Conservation (phyloP, 2,888 invertebrate species). For the Strigamia crassipes region DNA sequence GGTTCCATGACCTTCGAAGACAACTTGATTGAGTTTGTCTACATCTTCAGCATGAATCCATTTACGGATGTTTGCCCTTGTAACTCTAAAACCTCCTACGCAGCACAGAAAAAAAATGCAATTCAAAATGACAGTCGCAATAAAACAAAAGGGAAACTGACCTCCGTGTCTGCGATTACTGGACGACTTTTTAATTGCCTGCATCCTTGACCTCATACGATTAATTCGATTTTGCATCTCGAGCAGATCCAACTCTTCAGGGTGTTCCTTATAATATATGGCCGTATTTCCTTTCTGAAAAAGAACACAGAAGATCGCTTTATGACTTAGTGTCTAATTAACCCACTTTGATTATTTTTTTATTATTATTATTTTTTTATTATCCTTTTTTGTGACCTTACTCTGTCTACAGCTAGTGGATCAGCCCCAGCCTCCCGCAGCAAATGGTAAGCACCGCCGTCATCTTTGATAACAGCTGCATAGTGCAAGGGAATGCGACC, state of each 20-base stretch:
- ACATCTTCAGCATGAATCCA: conserved; percentile 95
- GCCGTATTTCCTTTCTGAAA: conserved; percentile 48
- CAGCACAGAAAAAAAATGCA: background rate
- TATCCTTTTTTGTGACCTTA: background rate
- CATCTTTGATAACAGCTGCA: conserved; percentile 66
- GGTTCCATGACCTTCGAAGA: conserved; percentile 88
- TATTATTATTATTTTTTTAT: background rate
- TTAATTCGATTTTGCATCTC: conserved; percentile 49
- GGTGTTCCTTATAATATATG: conserved; percentile 47
- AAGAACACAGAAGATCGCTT: background rate
- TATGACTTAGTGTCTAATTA: background rate
- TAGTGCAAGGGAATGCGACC: conserved; percentile 87
- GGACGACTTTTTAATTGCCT: conserved; percentile 38
- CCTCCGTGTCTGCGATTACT: background rate
- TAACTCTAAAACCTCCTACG: conserved; percentile 61
- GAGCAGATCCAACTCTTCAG: conserved; percentile 48
- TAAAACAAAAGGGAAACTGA: background rate
- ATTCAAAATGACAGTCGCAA: background rate
- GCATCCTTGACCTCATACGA: conserved; percentile 44
- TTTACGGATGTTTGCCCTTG: conserved; percentile 86
- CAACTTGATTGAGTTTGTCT: conserved; percentile 79
- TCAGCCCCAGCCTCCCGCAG: conserved; percentile 84
- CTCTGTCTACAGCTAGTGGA: conserved; percentile 62
- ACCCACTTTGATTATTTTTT: background rate
- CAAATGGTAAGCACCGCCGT: conserved; percentile 84